Evolutionary conservation across 2,888 invertebrate genomes (phyloP).

Genomic region (Colostygia pectinataria): DNA sequence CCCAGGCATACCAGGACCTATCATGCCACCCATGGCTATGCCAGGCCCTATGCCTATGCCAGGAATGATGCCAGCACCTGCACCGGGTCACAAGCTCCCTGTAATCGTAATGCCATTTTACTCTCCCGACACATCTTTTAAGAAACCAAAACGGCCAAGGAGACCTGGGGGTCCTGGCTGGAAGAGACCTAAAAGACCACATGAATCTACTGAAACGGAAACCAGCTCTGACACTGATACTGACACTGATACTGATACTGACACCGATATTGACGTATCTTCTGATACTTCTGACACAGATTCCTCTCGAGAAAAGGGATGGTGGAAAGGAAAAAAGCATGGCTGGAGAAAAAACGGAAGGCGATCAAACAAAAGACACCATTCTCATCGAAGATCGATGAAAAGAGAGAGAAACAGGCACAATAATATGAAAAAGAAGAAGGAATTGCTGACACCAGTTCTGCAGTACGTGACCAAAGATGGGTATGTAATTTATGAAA

Average conservation of each 20-base stretch:
- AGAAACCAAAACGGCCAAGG: slow-evolving; percentile 32
- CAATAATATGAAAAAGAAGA: slow-evolving; percentile 39
- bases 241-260: slow-evolving; percentile 37
- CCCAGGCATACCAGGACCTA: slow-evolving; percentile 31
- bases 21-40: slow-evolving; percentile 30
- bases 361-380: slow-evolving; percentile 29
- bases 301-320: slow-evolving; percentile 44
- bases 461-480: slow-evolving; percentile 74
- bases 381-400: slow-evolving; percentile 37
- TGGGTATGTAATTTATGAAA: slow-evolving; percentile 73
- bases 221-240: slow-evolving; percentile 31
- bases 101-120: slow-evolving; percentile 78
- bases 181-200: slow-evolving; percentile 15
- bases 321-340: slow-evolving; percentile 44
- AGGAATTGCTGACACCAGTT: slow-evolving; percentile 60
- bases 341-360: slow-evolving; percentile 38
- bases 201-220: slow-evolving; percentile 11
- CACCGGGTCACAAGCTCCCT: slow-evolving; percentile 60
- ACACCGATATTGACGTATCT: slow-evolving; percentile 37
- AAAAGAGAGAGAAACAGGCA: too few relatives aligned
- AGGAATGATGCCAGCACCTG: slow-evolving; percentile 36
- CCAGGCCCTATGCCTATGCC: slow-evolving; percentile 32
- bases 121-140: slow-evolving; percentile 58
- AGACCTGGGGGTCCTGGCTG: slow-evolving; percentile 2
- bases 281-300: slow-evolving; percentile 39